Conservation (phyloP, 2,113 vertebrate species). For the Hippocampus comes region DNA sequence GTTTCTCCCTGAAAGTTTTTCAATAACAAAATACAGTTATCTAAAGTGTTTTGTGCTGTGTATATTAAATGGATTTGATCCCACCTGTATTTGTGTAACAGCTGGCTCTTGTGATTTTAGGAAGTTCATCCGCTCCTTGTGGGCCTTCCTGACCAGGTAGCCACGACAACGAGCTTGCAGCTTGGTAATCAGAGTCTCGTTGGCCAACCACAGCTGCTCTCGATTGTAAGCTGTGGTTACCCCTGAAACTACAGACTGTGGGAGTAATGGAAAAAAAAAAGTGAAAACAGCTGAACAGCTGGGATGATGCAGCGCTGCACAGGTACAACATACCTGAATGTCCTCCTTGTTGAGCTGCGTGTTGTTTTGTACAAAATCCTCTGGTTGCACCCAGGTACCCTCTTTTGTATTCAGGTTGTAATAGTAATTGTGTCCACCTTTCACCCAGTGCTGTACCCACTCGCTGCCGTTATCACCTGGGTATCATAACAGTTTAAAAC, state of each 20-base stretch:
- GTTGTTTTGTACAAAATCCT: slow-evolving; percentile 80
- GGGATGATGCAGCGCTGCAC: background rate
- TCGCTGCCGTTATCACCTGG: slow-evolving; percentile 82
- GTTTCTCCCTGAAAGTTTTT: background rate
- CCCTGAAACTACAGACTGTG: slow-evolving; percentile 82
- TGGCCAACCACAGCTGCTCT: slow-evolving; percentile 96
- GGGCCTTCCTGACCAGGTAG: slow-evolving; percentile 82
- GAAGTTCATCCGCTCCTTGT: slow-evolving; percentile 80
- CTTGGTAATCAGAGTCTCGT: slow-evolving; percentile 85
- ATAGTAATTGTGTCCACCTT: slow-evolving; percentile 93
- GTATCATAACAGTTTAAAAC: background rate
- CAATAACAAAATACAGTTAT: background rate
- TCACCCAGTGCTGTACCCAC: slow-evolving; percentile 95
- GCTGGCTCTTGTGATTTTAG: slow-evolving; percentile 86
- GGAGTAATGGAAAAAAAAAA: background rate
- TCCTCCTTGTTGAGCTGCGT: slow-evolving; percentile 88
- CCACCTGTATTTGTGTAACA: slow-evolving; percentile 90
- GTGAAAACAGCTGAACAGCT: background rate
- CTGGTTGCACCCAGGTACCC: slow-evolving; percentile 88
- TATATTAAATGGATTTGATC: background rate
- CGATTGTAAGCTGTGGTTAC: slow-evolving; percentile 93
- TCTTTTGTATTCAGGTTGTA: slow-evolving; percentile 80
- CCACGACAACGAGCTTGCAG: slow-evolving; percentile 92
- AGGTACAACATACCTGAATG: slow-evolving; percentile 80
- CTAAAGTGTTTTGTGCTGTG: background rate